phyloP scores from a whole-genome alignment of 1,140 invertebrate genomes.

The Drosophila takahashii region DNA sequence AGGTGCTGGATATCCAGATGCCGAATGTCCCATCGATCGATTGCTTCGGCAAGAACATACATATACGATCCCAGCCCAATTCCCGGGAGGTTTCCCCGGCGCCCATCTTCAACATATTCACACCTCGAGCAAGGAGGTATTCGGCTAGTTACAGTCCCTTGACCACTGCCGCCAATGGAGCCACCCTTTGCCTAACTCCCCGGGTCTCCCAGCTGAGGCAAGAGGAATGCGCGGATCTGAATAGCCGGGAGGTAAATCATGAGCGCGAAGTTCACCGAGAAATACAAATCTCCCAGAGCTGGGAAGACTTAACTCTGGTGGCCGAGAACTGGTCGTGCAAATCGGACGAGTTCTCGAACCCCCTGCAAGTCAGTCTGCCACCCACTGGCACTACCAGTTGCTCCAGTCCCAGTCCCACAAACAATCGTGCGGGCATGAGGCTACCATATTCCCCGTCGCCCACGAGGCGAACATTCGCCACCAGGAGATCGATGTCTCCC shows the following conservation, averaged over 20 bases:
- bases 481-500: conserved; percentile 92
- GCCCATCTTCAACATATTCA: conserved; percentile 87
- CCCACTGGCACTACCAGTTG: conserved; percentile 57
- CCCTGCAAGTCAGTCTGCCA: conserved; percentile 80
- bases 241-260: conserved; percentile 93
- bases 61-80: conserved; percentile 75
- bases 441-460: conserved; percentile 91
- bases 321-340: conserved; percentile 86
- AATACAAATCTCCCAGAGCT: conserved; percentile 96
- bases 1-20: conserved; percentile 35
- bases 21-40: conserved; percentile 41
- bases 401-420: conserved; percentile 81
- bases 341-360: conserved; percentile 86
- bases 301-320: conserved; percentile 93
- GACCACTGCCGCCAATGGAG: conserved; percentile 55
- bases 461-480: conserved; percentile 91
- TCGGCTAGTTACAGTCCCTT: conserved; percentile 92
- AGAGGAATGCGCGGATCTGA: conserved; percentile 94
- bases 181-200: conserved; percentile 90
- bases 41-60: conserved; percentile 66
- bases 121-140: conserved; percentile 90
- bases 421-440: conserved; percentile 78
- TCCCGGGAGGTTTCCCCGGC: conserved; percentile 77
- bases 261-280: conserved; percentile 94
- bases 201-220: conserved; percentile 93